These are phyloP conservation scores for Flexamia atlantica DNA, from an alignment of 2,888 invertebrate genomes.

Conservation along the genomic window DNA sequence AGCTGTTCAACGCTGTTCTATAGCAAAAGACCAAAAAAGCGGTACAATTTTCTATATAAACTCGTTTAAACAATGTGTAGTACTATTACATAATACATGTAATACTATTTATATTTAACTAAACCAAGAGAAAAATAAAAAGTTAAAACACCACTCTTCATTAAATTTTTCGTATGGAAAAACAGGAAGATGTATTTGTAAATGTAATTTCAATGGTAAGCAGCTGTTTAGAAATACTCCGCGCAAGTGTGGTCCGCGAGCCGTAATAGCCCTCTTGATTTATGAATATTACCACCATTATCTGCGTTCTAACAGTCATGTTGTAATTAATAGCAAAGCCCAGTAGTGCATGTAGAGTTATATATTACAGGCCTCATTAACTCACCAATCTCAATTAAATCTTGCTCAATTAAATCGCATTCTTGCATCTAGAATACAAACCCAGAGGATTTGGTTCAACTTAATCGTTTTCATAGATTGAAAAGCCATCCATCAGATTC, in stretches of 20 bases:
- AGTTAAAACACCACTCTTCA: no score
- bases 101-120: no score
- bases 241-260: neutral
- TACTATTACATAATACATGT: no score
- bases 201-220: neutral
- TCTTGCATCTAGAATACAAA: neutral
- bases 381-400: neutral
- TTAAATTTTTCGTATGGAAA: no score
- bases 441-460: neutral
- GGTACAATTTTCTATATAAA: no score
- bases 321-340: conserved; percentile 7
- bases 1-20: no score
- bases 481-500: no score
- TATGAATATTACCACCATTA: conserved; percentile 21
- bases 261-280: conserved; percentile 3
- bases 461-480: no score
- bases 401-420: neutral
- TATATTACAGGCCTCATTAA: neutral
- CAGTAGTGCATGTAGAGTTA: conserved; percentile 10
- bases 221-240: neutral
- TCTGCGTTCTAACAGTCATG: conserved; percentile 12
- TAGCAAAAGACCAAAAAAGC: no score
- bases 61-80: no score
- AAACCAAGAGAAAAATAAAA: no score
- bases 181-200: no score